A percentile compares a stretch with the other conserved stretches of the same genome.
Conservation (phyloP, 2,113 vertebrate species). For the Xiphophorus hellerii region DNA sequence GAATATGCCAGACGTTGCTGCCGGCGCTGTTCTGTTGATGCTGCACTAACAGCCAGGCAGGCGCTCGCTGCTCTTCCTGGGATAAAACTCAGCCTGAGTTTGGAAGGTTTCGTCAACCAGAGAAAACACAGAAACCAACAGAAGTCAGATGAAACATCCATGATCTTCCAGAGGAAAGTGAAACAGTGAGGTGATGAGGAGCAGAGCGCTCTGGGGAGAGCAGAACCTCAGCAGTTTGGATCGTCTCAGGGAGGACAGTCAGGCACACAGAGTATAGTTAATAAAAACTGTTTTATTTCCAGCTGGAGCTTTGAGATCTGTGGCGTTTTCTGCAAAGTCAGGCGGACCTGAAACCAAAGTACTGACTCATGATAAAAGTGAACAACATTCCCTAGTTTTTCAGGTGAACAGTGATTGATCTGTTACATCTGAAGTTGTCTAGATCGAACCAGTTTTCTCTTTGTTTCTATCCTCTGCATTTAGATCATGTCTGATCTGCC, state of each 20-base stretch:
- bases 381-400: too few relatives aligned
- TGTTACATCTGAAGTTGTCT: too few relatives aligned
- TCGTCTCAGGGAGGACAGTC: background rate
- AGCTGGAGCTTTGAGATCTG: too few relatives aligned
- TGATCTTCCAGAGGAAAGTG: constrained; percentile 24
- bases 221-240: background rate
- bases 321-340: too few relatives aligned
- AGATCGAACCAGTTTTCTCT: too few relatives aligned
- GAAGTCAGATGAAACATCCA: constrained; percentile 34
- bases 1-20: constrained; percentile 58
- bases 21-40: constrained; percentile 38
- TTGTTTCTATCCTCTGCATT: too few relatives aligned
- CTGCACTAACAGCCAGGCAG: constrained; percentile 21
- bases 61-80: constrained; percentile 36
- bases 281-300: too few relatives aligned
- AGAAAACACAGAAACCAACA: constrained; percentile 17
- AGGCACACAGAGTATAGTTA: too few relatives aligned
- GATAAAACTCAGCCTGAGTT: constrained; percentile 31
- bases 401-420: too few relatives aligned
- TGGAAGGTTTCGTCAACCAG: constrained; percentile 13
- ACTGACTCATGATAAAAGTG: too few relatives aligned
- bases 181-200: constrained; percentile 10
- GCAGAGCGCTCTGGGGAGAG: background rate
- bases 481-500: too few relatives aligned
- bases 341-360: too few relatives aligned